These are phyloP conservation scores for Bradysia coprophila DNA, from an alignment of 1,140 invertebrate genomes.

Conservation along the genomic window DNA sequence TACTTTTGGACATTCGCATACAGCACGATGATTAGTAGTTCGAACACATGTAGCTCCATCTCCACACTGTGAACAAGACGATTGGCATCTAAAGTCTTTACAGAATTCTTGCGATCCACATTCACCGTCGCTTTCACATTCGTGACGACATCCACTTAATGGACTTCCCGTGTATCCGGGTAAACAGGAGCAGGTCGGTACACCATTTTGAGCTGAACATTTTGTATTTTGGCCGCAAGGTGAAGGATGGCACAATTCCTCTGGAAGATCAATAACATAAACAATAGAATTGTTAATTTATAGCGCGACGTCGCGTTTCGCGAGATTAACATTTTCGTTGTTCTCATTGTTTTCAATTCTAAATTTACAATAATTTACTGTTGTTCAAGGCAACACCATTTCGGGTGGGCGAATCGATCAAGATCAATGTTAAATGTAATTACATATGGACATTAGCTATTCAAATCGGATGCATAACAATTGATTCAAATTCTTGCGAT, in stretches of 20 bases:
- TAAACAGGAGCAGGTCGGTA: slow-evolving; percentile 55
- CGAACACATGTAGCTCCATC: slow-evolving; percentile 55
- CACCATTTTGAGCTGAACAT: slow-evolving; percentile 52
- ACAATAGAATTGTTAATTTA: neutral
- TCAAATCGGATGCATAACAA: no score
- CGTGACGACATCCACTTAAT: slow-evolving; percentile 43
- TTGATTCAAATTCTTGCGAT: no score
- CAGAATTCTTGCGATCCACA: slow-evolving; percentile 51
- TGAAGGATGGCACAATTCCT: slow-evolving; percentile 58
- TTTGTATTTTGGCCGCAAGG: slow-evolving; percentile 64
- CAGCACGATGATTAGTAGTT: slow-evolving; percentile 52
- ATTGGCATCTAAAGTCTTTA: slow-evolving; percentile 54
- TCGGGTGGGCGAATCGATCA: no score
- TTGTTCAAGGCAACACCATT: no score
- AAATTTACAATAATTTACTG: no score
- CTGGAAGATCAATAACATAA: slow-evolving; percentile 23
- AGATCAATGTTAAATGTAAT: no score
- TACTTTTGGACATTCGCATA: slow-evolving; percentile 65
- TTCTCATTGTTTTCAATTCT: no score
- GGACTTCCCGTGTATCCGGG: slow-evolving; percentile 54
- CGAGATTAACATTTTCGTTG: no score
- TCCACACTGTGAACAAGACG: slow-evolving; percentile 61
- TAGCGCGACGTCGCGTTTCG: neutral
- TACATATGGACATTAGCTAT: no score
- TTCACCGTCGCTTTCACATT: slow-evolving; percentile 54